A percentile compares a stretch with the other conserved stretches of the same genome.
phyloP scores from a whole-genome alignment of 2,113 vertebrate genomes.

The Tyrannus savana region DNA sequence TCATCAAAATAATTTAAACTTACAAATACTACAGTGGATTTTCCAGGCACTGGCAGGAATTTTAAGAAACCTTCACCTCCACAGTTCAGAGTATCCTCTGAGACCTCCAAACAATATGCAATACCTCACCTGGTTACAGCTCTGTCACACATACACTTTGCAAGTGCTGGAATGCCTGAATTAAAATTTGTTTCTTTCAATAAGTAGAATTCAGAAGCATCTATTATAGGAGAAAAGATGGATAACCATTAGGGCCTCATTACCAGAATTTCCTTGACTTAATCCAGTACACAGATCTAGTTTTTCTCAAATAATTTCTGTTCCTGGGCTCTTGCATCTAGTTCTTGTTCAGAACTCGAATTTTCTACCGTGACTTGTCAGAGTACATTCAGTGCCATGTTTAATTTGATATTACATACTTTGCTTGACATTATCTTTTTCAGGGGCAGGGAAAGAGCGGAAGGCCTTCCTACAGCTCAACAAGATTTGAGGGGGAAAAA shows the following conservation, averaged over 20 bases:
- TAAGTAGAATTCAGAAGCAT: background rate
- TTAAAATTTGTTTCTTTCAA: constrained; percentile 25
- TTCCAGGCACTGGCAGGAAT: background rate
- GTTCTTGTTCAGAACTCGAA: background rate
- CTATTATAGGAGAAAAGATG: background rate
- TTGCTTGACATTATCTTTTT: background rate
- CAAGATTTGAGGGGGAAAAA: background rate
- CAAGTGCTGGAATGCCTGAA: background rate
- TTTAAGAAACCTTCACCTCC: background rate
- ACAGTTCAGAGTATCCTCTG: background rate
- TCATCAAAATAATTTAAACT: constrained; percentile 42
- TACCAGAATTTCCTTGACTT: background rate
- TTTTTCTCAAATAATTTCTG: background rate
- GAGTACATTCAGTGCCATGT: background rate
- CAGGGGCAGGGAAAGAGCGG: background rate
- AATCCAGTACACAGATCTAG: background rate
- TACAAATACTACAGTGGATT: constrained; percentile 2
- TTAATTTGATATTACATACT: background rate
- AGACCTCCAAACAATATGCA: background rate
- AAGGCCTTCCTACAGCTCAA: background rate
- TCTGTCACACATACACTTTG: background rate
- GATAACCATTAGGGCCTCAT: background rate
- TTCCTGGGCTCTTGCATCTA: background rate
- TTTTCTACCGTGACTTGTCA: background rate
- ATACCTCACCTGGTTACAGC: background rate